Conservation (phyloP, 2,888 invertebrate species). For the Cataglyphis altisquamis region DNA sequence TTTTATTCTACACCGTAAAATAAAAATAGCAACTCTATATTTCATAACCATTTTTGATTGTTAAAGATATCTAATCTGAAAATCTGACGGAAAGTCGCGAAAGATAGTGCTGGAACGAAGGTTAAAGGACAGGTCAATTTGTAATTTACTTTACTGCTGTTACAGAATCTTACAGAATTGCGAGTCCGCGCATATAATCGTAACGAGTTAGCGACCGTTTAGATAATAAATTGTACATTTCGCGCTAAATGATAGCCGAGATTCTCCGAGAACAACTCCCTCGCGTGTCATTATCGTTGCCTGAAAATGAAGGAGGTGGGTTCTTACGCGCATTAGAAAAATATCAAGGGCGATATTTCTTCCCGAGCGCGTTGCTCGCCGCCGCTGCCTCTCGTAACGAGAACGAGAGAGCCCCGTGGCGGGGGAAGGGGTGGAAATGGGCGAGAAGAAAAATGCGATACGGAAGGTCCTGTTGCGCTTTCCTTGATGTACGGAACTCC, state of each 20-base stretch:
- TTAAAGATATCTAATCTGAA: constrained; percentile 5
- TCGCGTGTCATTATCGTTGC: constrained; percentile 38
- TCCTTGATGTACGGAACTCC: constrained; percentile 49
- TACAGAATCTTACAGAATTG: constrained; percentile 16
- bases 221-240: constrained; percentile 38
- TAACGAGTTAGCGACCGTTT: constrained; percentile 39
- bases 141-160: constrained; percentile 16
- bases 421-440: constrained; percentile 23
- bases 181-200: constrained; percentile 7
- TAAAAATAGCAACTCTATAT: neutral
- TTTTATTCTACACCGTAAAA: neutral
- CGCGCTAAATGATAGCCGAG: constrained; percentile 38
- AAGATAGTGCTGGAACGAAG: neutral
- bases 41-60: neutral
- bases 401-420: constrained; percentile 7
- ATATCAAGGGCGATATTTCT: constrained; percentile 62
- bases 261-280: constrained; percentile 24
- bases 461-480: constrained; percentile 69
- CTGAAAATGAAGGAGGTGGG: constrained; percentile 38
- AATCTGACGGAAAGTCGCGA: neutral
- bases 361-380: constrained; percentile 32
- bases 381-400: constrained; percentile 27
- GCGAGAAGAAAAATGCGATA: constrained; percentile 51
- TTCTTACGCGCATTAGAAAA: constrained; percentile 45
- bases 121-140: neutral